phyloP scores from a whole-genome alignment of 2,113 vertebrate species.

The Tragelaphus strepsiceros region DNA sequence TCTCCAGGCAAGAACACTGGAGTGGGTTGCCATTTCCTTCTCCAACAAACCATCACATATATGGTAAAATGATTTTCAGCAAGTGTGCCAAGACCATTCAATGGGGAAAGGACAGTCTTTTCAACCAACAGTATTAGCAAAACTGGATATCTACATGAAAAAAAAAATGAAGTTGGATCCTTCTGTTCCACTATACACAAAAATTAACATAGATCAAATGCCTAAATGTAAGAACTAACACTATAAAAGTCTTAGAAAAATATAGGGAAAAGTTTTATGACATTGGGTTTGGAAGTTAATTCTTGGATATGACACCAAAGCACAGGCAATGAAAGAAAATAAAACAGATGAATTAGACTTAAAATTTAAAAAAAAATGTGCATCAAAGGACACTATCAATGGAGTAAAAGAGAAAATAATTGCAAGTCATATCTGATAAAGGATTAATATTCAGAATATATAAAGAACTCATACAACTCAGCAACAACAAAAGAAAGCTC shows the following conservation, averaged over 20 bases:
- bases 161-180: neutral
- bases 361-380: too few species aligned
- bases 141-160: neutral
- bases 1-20: too few species aligned
- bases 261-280: neutral
- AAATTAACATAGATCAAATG: neutral
- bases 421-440: neutral
- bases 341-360: neutral
- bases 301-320: neutral
- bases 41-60: neutral
- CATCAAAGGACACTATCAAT: neutral
- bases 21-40: too few species aligned
- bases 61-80: neutral
- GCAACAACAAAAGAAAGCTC: neutral
- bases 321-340: neutral
- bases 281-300: neutral
- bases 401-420: neutral
- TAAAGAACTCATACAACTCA: neutral
- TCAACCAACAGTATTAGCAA: neutral
- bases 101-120: neutral
- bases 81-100: neutral
- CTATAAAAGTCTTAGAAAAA: neutral
- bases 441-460: neutral
- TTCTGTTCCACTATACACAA: neutral
- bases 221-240: neutral